Conservation (phyloP, 2,888 invertebrate species). For the Ecliptopera silaceata region DNA sequence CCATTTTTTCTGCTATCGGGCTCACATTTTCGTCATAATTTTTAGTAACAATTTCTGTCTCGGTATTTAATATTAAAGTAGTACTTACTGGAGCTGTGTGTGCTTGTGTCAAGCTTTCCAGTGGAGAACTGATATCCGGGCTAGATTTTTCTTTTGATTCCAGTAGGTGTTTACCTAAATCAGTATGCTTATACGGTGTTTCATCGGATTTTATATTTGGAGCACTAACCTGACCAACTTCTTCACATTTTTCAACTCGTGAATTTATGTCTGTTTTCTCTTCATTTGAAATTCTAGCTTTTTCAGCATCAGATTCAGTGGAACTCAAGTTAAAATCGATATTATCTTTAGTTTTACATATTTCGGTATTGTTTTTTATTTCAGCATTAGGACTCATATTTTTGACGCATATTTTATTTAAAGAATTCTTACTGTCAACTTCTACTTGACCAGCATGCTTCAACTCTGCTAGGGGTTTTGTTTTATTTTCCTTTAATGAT, state of each 20-base stretch:
- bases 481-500: conserved; percentile 19
- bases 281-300: not conserved
- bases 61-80: not conserved
- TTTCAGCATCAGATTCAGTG: not conserved
- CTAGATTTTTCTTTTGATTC: not conserved
- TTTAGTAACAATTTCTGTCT: not conserved
- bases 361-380: conserved; percentile 1
- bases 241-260: not conserved
- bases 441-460: conserved; percentile 1
- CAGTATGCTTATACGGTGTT: not conserved
- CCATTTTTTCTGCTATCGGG: not conserved
- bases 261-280: not conserved
- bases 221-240: not conserved
- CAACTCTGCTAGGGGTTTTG: not conserved
- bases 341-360: not conserved
- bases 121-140: not conserved
- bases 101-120: not conserved
- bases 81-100: not conserved
- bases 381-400: conserved; percentile 2
- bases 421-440: conserved; percentile 11
- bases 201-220: not conserved
- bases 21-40: not conserved
- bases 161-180: not conserved
- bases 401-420: conserved; percentile 6
- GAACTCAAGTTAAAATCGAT: not conserved